These are phyloP conservation scores for Tipula lateralis DNA, from an alignment of 2,888 invertebrate genomes.

Conservation along the genomic window DNA sequence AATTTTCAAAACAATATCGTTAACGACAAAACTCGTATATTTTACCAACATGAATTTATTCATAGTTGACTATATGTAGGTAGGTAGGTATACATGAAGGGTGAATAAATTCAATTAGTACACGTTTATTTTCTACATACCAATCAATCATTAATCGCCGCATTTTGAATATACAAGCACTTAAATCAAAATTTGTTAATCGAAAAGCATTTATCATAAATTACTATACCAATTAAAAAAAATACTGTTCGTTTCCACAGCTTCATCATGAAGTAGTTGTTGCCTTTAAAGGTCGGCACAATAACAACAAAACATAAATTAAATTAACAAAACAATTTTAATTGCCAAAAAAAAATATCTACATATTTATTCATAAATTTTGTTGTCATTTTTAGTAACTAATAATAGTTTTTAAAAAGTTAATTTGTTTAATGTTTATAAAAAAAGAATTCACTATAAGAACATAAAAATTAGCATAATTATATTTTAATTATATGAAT, in stretches of 20 bases:
- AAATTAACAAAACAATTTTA: constrained; percentile 3
- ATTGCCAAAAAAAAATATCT: not conserved
- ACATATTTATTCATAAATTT: not conserved
- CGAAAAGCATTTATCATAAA: not conserved
- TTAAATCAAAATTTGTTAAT: not conserved
- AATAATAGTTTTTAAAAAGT: constrained; percentile 1
- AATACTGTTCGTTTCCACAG: not conserved
- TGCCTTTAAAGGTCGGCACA: not conserved
- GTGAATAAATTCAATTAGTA: no score
- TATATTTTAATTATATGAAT: constrained; percentile 15
- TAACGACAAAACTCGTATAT: no score
- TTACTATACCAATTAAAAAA: not conserved
- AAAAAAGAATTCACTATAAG: not conserved
- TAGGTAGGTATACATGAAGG: no score
- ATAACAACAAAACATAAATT: not conserved
- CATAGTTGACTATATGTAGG: no score
- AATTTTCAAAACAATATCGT: no score
- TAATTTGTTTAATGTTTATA: not conserved
- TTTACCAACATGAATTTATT: no score
- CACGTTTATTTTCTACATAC: not conserved
- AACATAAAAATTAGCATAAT: constrained; percentile 24
- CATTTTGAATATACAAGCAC: not conserved
- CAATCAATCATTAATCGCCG: not conserved
- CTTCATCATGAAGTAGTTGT: not conserved
- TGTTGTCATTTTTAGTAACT: not conserved